These are phyloP conservation scores for Trachelus stipa DNA, from an alignment of 2,888 invertebrate genomes.

Conservation along the genomic window DNA sequence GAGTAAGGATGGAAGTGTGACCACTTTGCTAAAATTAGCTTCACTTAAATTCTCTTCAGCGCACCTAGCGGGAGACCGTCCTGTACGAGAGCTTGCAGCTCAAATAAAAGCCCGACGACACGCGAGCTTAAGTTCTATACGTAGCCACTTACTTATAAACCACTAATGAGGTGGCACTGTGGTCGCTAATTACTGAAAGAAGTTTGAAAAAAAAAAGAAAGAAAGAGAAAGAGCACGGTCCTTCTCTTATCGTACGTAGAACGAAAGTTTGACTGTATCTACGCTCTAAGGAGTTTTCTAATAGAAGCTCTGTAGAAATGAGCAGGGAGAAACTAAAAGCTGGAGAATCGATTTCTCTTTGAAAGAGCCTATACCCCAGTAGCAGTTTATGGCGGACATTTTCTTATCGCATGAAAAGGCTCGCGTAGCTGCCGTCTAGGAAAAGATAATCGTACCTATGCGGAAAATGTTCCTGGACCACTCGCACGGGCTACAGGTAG, in stretches of 20 bases:
- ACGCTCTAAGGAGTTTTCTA: background rate
- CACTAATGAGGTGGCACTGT: slow-evolving; percentile 39
- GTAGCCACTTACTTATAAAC: slow-evolving; percentile 36
- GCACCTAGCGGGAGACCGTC: slow-evolving; percentile 14
- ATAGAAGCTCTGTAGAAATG: background rate
- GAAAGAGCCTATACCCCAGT: background rate
- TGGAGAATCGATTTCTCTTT: background rate
- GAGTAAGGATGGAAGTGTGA: slow-evolving; percentile 19
- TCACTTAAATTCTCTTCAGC: slow-evolving; percentile 41
- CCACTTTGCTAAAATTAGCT: slow-evolving; percentile 43
- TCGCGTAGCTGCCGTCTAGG: background rate
- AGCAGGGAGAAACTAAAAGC: background rate
- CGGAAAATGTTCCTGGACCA: background rate
- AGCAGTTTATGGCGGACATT: background rate
- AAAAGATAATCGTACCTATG: background rate
- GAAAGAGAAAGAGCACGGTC: background rate
- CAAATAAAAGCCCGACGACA: slow-evolving; percentile 20
- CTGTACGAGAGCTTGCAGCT: background rate
- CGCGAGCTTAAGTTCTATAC: slow-evolving; percentile 35
- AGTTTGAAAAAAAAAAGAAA: background rate
- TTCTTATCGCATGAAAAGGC: background rate
- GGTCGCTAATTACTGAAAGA: slow-evolving; percentile 35
- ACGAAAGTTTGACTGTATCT: background rate
- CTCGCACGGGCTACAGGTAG: slow-evolving; percentile 11
- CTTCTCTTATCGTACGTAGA: background rate